Conservation (phyloP, 1,140 invertebrate genomes). For the Calephelis nemesis region DNA sequence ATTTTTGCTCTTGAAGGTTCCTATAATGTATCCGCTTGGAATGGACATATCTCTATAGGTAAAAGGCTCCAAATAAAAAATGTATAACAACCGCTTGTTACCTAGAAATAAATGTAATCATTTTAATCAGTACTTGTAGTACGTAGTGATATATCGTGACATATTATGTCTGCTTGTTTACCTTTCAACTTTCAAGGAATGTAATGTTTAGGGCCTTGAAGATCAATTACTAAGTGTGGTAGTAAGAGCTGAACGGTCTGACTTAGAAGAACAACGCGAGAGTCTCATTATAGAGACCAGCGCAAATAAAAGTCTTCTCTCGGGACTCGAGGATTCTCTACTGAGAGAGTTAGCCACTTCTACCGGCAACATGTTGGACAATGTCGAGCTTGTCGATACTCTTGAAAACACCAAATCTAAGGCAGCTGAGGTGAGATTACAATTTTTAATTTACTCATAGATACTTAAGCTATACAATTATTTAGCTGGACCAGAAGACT, state of each 20-base stretch:
- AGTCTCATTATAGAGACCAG: conserved; percentile 90
- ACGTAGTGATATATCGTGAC: no score
- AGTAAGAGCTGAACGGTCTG: conserved; percentile 89
- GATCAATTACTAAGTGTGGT: conserved; percentile 93
- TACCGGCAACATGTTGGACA: conserved; percentile 94
- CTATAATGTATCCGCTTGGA: no score
- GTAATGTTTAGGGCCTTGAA: conserved; percentile 85
- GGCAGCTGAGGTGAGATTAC: conserved; percentile 83
- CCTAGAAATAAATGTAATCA: no score
- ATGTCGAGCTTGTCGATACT: conserved; percentile 90
- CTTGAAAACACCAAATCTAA: conserved; percentile 94
- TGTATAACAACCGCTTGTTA: no score
- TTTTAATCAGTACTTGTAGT: no score
- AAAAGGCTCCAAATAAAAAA: no score
- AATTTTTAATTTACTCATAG: conserved; percentile 73
- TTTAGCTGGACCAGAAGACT: conserved; percentile 90
- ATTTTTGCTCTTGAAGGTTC: no score
- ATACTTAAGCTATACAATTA: conserved; percentile 91
- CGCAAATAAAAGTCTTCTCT: conserved; percentile 89
- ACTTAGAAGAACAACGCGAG: conserved; percentile 93
- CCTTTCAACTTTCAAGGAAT: no score
- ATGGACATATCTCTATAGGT: no score
- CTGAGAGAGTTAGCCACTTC: conserved; percentile 90
- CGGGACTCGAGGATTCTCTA: conserved; percentile 90
- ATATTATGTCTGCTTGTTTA: no score